Evolutionary conservation across 2,797 vertebrate species (phyloP).

Genomic region (Lemur catta): DNA sequence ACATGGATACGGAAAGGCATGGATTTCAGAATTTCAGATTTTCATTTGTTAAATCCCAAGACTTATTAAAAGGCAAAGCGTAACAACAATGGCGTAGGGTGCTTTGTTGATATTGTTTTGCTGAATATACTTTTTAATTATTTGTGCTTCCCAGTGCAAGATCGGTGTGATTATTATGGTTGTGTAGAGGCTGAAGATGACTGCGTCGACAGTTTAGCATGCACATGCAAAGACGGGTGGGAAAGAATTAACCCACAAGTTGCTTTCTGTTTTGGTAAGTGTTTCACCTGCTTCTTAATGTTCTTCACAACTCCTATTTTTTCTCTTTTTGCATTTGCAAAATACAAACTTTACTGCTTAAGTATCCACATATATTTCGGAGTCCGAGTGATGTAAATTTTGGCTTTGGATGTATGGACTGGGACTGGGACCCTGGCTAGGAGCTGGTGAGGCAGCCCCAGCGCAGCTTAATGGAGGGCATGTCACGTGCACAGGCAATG

Average conservation of each 20-base stretch:
- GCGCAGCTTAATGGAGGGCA: background rate
- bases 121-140: background rate
- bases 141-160: background rate
- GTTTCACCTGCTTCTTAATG: background rate
- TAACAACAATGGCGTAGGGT: background rate
- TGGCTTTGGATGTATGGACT: background rate
- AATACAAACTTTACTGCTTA: background rate
- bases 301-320: background rate
- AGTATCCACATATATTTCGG: background rate
- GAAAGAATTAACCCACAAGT: background rate
- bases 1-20: background rate
- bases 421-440: background rate
- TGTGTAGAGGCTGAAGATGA: accelerated
- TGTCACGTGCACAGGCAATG: background rate
- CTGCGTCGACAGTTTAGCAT: background rate
- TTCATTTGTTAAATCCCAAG: background rate
- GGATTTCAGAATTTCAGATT: background rate
- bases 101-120: background rate
- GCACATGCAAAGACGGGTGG: background rate
- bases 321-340: background rate
- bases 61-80: background rate
- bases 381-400: background rate
- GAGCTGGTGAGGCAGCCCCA: background rate
- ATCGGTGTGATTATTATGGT: background rate
- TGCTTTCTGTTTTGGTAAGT: constrained; percentile 44